Conservation (phyloP, 2,113 vertebrate species). For the Prietella phreatophila region DNA sequence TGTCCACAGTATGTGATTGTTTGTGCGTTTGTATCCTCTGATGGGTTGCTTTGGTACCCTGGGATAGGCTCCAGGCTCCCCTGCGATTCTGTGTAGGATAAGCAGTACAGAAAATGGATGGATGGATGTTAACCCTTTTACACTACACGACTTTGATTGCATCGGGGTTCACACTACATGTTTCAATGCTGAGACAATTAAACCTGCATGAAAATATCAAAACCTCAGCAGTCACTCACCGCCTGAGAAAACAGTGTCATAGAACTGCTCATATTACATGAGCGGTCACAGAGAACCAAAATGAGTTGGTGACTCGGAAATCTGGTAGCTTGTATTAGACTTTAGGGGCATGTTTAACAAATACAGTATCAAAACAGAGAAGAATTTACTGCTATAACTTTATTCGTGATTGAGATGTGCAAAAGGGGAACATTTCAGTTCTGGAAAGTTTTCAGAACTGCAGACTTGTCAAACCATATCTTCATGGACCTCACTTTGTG, state of each 20-base stretch:
- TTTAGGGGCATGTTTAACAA: background rate
- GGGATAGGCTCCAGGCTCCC: too few relatives aligned
- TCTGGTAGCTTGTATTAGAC: background rate
- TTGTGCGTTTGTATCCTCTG: too few relatives aligned
- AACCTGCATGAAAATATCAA: constrained; percentile 2
- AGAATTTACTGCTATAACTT: background rate
- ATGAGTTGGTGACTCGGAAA: background rate
- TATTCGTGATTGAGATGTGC: background rate
- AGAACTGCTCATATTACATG: background rate
- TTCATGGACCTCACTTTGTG: background rate
- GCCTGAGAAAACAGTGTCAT: background rate
- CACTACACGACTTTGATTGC: background rate
- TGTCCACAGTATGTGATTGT: too few relatives aligned
- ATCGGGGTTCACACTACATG: background rate
- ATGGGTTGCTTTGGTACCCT: too few relatives aligned
- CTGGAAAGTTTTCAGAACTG: background rate
- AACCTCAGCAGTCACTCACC: background rate
- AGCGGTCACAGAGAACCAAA: background rate
- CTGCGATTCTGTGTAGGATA: too few relatives aligned
- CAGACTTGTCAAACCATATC: background rate
- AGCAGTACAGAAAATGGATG: too few relatives aligned
- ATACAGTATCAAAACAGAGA: background rate
- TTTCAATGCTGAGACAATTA: background rate
- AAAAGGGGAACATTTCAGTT: background rate
- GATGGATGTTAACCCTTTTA: background rate